Evolutionary conservation across 1,140 invertebrate genomes (phyloP).

Genomic region (Drosophila tropicalis): DNA sequence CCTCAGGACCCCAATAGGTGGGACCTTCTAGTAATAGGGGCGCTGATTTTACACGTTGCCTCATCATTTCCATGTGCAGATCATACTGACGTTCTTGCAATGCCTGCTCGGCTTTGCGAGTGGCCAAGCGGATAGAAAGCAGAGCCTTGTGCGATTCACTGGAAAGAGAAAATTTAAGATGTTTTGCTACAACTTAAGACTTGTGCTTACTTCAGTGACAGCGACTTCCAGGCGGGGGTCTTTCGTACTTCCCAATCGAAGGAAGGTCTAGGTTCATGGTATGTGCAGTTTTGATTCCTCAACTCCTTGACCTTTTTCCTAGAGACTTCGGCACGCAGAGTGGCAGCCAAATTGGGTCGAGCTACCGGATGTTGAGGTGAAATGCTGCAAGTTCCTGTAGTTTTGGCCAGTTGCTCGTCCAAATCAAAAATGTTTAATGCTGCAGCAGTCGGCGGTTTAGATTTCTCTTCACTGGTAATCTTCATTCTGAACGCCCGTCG

Average conservation of each 20-base stretch:
- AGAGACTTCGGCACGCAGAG: slow-evolving; percentile 71
- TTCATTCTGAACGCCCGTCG: slow-evolving; percentile 35
- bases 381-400: slow-evolving; percentile 38
- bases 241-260: slow-evolving; percentile 81
- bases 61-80: slow-evolving; percentile 80
- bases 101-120: slow-evolving; percentile 78
- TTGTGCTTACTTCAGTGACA: slow-evolving; percentile 70
- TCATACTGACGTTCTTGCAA: slow-evolving; percentile 77
- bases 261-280: slow-evolving; percentile 59
- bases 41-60: slow-evolving; percentile 77
- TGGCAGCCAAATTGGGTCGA: slow-evolving; percentile 79
- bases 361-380: slow-evolving; percentile 77
- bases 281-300: slow-evolving; percentile 72
- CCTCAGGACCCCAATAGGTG: slow-evolving; percentile 77
- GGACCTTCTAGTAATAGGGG: slow-evolving; percentile 75
- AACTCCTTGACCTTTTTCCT: slow-evolving; percentile 75
- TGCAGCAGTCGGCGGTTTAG: slow-evolving; percentile 19
- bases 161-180: neutral
- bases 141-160: slow-evolving; percentile 79
- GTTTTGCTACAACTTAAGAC: neutral
- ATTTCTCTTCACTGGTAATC: slow-evolving; percentile 1
- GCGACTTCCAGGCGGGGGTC: slow-evolving; percentile 80
- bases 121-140: slow-evolving; percentile 73
- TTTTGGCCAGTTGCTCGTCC: slow-evolving; percentile 25
- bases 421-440: slow-evolving; percentile 45